Evolutionary conservation across 2,797 vertebrate genomes (phyloP).

Genomic region (Crenuchus spilurus): DNA sequence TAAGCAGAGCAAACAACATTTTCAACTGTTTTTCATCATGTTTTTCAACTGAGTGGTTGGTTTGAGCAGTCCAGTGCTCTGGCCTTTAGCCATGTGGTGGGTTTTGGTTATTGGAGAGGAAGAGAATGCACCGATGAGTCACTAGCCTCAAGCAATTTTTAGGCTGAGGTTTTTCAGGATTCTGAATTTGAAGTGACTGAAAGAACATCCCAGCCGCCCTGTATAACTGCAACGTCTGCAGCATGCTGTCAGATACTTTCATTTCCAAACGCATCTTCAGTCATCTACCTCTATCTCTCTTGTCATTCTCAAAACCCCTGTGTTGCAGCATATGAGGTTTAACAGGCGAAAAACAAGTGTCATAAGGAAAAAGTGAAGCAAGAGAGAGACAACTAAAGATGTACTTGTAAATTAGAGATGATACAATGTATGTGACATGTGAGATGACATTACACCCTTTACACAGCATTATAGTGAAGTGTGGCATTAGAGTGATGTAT

Average conservation of each 20-base stretch:
- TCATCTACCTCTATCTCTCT: conserved; percentile 1
- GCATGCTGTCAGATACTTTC: conserved; percentile 35
- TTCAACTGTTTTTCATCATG: too few relatives aligned
- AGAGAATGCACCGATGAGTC: conserved; percentile 69
- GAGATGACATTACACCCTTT: too few relatives aligned
- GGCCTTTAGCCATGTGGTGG: not conserved
- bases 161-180: conserved; percentile 52
- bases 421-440: too few relatives aligned
- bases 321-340: too few relatives aligned
- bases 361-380: too few relatives aligned
- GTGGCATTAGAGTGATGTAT: not conserved
- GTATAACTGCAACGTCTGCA: conserved; percentile 37
- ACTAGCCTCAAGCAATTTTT: conserved; percentile 69
- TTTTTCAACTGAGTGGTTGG: conserved; percentile 44
- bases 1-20: not conserved
- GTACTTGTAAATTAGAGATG: too few relatives aligned
- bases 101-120: conserved; percentile 53
- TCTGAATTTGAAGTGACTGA: conserved; percentile 68
- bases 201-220: conserved; percentile 57
- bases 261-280: conserved; percentile 25
- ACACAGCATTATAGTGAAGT: not conserved
- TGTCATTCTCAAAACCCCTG: too few relatives aligned
- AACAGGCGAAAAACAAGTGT: too few relatives aligned
- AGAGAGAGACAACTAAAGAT: too few relatives aligned
- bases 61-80: not conserved